Percentiles rank a stretch among this genome's conserved stretches.
Conservation (phyloP, 2,113 vertebrate species). For the Raja brachyura region DNA sequence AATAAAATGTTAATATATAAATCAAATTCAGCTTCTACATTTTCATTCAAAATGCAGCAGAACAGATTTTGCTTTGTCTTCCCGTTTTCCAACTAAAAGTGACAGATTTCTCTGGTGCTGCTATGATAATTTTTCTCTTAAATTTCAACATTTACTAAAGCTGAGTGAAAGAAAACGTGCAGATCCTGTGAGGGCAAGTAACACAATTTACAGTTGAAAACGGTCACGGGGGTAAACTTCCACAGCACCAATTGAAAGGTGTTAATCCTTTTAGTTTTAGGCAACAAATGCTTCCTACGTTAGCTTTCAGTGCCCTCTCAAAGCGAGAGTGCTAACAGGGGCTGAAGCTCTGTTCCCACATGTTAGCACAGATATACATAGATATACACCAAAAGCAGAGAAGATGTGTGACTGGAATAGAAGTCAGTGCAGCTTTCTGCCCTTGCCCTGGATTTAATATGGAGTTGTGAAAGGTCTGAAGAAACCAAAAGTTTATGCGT, state of each 20-base stretch:
- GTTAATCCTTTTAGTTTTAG: neutral
- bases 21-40: neutral
- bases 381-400: neutral
- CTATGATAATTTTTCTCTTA: neutral
- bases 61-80: neutral
- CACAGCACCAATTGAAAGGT: neutral
- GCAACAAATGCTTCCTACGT: neutral
- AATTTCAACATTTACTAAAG: neutral
- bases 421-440: neutral
- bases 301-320: neutral
- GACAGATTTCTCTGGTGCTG: neutral
- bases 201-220: neutral
- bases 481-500: neutral
- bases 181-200: neutral
- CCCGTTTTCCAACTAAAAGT: neutral
- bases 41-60: neutral
- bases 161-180: neutral
- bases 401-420: neutral
- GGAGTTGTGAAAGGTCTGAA: neutral
- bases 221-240: no score
- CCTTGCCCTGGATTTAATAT: neutral
- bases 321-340: neutral
- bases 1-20: constrained; percentile 1
- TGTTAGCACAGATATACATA: neutral
- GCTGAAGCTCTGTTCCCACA: neutral